Base-by-base conservation (phyloP, 2,113 vertebrate species). In the Pipra filicauda region DNA sequence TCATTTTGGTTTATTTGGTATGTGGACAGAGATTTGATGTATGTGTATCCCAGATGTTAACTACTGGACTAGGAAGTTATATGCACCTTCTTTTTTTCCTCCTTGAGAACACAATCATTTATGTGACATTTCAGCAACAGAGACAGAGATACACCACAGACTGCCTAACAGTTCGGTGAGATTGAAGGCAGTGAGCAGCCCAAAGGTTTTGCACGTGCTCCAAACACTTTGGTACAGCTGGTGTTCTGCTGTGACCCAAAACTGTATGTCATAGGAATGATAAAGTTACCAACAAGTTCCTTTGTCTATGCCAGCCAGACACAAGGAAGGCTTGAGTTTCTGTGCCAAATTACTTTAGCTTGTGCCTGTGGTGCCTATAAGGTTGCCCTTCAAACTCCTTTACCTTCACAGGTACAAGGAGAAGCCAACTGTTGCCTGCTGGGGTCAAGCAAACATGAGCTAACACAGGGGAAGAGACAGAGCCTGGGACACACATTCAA, bases 401-500 rank as follows among this genome's bases (percentile, higher is more conserved):
- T 43, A 41, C 30, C 7, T 41, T 77, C 26, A 28, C 0, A 52
- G 43, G n/a, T n/a, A 82, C 5, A 54, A n/a, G 24, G 33, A 73
- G 31, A 82, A 39, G n/a, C 20, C 71, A 77, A 23, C 23, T 2
- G 2, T 6, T 55, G 62, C 74, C n/a, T 1, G 3, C 10, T 0
- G 1, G 43, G 49, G 31, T 66, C 11, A n/a, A 59, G 51, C 14
- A n/a, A 22, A 28, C 15, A 41, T 19, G 43, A 73, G 26, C 28
- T 27, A 67, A 37, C 17, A 22, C 44, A 31, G n/a, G 14, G 33
- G 30, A 70, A 48, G 31, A 58, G 6, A 15, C 30, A 91, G 43
- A 69, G n/a, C n/a, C n/a, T 37, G 37, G 55, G 55, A 79, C 16
- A 37, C 2, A 0, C 0, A 1, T 51, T 62, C 61, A 64, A 2